A percentile compares a stretch with the other conserved stretches of the same genome.
Conservation (phyloP, 2,888 invertebrate genomes). For the Acrobasis consociella region DNA sequence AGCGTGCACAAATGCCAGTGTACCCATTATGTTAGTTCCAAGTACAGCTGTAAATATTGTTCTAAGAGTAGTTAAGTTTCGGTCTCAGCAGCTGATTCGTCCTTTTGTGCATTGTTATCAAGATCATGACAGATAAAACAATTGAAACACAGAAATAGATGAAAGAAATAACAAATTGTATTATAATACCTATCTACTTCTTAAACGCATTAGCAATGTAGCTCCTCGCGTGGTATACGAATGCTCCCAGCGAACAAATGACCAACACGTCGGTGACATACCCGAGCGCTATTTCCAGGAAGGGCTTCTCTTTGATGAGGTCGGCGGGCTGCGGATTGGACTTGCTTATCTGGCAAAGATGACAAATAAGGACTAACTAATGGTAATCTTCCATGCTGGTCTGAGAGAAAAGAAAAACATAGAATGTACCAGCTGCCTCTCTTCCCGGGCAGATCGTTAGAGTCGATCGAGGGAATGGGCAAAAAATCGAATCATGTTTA, state of each 20-base stretch:
- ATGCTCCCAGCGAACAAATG: conserved; percentile 54
- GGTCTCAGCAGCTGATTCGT: no score
- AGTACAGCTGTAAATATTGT: no score
- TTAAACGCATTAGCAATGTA: conserved; percentile 48
- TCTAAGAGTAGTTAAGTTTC: no score
- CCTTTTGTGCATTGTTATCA: no score
- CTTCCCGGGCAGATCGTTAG: no score
- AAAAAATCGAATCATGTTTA: no score
- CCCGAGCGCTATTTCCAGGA: conserved; percentile 47
- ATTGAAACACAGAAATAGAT: conserved; percentile 7
- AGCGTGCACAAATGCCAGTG: no score
- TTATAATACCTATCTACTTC: conserved; percentile 49
- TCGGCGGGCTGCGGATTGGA: conserved; percentile 72
- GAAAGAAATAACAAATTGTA: conserved; percentile 28
- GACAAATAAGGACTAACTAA: not conserved
- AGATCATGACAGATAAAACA: not conserved
- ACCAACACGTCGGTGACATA: conserved; percentile 55
- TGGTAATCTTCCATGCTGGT: no score
- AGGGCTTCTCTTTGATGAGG: conserved; percentile 65
- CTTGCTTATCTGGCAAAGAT: conserved; percentile 69
- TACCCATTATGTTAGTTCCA: no score
- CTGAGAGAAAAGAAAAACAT: no score
- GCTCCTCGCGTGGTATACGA: conserved; percentile 53
- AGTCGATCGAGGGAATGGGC: no score
- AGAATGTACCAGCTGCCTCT: no score